phyloP scores from a whole-genome alignment of 2,888 invertebrate genomes.

The Dromius quadrimaculatus region DNA sequence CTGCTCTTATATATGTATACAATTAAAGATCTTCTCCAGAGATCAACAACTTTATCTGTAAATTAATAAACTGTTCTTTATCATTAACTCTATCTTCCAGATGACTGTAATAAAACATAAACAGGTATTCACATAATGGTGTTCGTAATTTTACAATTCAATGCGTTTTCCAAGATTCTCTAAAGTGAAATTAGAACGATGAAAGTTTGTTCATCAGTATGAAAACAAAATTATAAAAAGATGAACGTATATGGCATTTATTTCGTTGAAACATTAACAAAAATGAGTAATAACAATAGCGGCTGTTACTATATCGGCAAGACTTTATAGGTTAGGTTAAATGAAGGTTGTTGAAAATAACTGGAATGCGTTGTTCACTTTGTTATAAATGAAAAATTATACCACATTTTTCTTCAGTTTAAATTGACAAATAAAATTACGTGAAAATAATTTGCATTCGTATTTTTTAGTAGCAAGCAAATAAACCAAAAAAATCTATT shows the following conservation, averaged over 20 bases:
- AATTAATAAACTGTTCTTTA: no score
- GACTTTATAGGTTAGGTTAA: slow-evolving; percentile 15
- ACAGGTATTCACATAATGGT: no score
- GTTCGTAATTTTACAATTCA: background rate
- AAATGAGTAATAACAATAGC: slow-evolving; percentile 13
- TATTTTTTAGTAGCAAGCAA: no score
- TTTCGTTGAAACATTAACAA: background rate
- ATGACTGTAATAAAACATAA: no score
- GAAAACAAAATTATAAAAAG: slow-evolving; percentile 14
- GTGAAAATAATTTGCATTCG: no score
- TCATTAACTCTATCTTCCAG: no score
- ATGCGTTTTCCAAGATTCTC: slow-evolving; percentile 24
- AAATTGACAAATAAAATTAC: no score
- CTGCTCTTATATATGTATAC: no score
- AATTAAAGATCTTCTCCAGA: no score
- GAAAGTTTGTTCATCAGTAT: slow-evolving; percentile 27
- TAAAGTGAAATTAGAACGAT: slow-evolving; percentile 28
- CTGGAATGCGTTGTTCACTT: slow-evolving; percentile 6
- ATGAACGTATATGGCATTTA: background rate
- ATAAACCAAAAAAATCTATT: no score
- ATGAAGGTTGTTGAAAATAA: slow-evolving; percentile 14
- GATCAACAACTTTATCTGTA: no score
- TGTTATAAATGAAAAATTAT: background rate
- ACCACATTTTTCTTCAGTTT: no score
- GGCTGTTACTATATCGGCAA: background rate